Percentiles rank a stretch among this genome's conserved stretches.
These are phyloP conservation scores for Physella acuta DNA, from an alignment of 1,140 invertebrate species.

Conservation along the genomic window DNA sequence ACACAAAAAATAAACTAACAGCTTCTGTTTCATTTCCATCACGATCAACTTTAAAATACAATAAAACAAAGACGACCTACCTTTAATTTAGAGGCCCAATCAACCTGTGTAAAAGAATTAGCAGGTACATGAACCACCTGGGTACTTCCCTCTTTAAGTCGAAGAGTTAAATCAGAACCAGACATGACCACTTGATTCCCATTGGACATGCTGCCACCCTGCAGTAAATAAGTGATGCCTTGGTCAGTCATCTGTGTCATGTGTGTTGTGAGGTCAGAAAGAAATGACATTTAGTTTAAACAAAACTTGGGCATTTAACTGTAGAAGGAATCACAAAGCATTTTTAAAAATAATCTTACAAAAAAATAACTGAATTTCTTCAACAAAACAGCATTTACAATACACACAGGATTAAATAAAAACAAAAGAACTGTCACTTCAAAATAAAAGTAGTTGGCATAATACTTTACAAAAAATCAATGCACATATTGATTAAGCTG, in stretches of 20 bases:
- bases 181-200: conserved; percentile 37
- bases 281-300: too few species aligned
- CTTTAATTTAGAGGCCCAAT: conserved; percentile 53
- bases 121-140: conserved; percentile 50
- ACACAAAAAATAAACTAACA: conserved; percentile 3
- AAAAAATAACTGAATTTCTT: too few species aligned
- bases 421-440: too few species aligned
- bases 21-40: not conserved
- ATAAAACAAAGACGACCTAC: conserved; percentile 23
- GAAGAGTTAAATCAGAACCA: conserved; percentile 48
- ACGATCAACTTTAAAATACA: not conserved
- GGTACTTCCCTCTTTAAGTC: conserved; percentile 48
- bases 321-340: too few species aligned
- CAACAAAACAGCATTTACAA: too few species aligned
- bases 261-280: conserved; percentile 7
- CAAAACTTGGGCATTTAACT: too few species aligned
- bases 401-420: too few species aligned
- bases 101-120: conserved; percentile 38
- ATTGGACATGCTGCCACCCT: conserved; percentile 30
- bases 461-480: too few species aligned
- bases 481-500: too few species aligned
- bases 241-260: not conserved
- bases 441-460: too few species aligned
- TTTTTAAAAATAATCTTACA: too few species aligned
- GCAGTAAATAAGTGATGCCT: conserved; percentile 7